Evolutionary conservation across 2,888 invertebrate genomes (phyloP).

Genomic region (Troides oblongomaculatus): DNA sequence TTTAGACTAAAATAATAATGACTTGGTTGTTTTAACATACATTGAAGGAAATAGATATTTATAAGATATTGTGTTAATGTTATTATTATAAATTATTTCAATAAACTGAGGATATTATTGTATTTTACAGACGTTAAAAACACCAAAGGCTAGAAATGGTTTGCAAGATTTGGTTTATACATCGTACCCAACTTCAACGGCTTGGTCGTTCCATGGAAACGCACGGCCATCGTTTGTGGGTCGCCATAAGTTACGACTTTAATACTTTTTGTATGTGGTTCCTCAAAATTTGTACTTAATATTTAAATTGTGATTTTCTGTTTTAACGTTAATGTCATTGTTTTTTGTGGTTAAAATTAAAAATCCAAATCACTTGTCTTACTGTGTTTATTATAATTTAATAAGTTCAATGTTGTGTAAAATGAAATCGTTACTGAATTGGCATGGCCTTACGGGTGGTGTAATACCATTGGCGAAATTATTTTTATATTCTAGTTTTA

Average conservation of each 20-base stretch:
- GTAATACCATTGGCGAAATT: no score
- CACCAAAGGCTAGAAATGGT: conserved; percentile 56
- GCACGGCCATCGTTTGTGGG: conserved; percentile 33
- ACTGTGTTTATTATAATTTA: no score
- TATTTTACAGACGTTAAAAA: conserved; percentile 30
- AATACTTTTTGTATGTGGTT: conserved; percentile 2
- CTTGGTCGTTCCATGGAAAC: conserved; percentile 67
- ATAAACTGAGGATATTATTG: background rate
- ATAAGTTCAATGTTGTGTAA: no score
- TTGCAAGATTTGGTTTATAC: conserved; percentile 65
- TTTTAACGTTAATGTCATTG: background rate
- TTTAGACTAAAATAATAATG: no score
- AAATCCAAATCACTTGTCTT: background rate
- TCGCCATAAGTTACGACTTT: conserved; percentile 36
- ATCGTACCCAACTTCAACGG: conserved; percentile 53
- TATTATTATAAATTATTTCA: background rate
- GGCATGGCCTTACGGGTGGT: no score
- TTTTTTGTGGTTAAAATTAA: background rate
- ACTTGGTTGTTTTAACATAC: no score
- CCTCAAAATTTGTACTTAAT: conserved; percentile 15
- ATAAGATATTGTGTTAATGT: background rate
- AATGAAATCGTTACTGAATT: no score
- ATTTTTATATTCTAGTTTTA: no score
- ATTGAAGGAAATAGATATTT: background rate
- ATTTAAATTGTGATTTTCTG: conserved; percentile 19